These are phyloP conservation scores for Stigmatopora nigra DNA, from an alignment of 2,113 vertebrate species.

Conservation along the genomic window DNA sequence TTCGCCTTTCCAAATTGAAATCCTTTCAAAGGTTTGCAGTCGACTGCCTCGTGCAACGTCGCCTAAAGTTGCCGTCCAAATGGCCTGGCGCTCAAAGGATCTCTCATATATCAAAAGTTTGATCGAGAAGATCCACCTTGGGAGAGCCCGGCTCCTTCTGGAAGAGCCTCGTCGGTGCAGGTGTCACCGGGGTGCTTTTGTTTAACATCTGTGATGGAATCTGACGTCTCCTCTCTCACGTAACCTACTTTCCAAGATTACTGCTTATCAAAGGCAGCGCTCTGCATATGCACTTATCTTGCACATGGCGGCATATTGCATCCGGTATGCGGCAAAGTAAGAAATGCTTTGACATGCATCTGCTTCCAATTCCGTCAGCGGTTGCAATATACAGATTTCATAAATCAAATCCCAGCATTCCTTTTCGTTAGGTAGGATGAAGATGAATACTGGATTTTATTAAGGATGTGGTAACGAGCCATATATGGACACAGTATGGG, in stretches of 20 bases:
- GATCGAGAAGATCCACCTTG: conserved; percentile 4
- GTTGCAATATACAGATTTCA: not conserved
- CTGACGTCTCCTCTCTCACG: conserved; percentile 26
- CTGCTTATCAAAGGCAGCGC: conserved; percentile 7
- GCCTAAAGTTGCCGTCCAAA: conserved; percentile 16
- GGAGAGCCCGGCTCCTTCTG: no score
- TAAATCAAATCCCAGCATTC: not conserved
- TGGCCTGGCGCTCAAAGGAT: conserved; percentile 5
- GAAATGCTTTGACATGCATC: not conserved
- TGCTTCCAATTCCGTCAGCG: conserved; percentile 4
- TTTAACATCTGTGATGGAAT: conserved; percentile 48
- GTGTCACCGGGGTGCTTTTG: conserved; percentile 40
- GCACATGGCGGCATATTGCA: not conserved
- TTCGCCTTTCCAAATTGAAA: conserved; percentile 40
- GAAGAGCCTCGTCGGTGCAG: conserved; percentile 16
- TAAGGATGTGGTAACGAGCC: conserved; percentile 3
- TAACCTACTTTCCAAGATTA: conserved; percentile 6
- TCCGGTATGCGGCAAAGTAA: conserved; percentile 1
- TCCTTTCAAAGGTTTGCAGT: conserved; percentile 48
- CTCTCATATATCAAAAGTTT: conserved; percentile 26
- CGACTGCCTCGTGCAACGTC: conserved; percentile 27
- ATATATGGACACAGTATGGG: conserved; percentile 10
- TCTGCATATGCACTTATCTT: not conserved
- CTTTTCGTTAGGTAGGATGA: not conserved
- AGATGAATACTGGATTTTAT: conserved; percentile 6